Evolutionary conservation across 2,797 vertebrate species (phyloP).

Genomic region (Apodemus agrarius): DNA sequence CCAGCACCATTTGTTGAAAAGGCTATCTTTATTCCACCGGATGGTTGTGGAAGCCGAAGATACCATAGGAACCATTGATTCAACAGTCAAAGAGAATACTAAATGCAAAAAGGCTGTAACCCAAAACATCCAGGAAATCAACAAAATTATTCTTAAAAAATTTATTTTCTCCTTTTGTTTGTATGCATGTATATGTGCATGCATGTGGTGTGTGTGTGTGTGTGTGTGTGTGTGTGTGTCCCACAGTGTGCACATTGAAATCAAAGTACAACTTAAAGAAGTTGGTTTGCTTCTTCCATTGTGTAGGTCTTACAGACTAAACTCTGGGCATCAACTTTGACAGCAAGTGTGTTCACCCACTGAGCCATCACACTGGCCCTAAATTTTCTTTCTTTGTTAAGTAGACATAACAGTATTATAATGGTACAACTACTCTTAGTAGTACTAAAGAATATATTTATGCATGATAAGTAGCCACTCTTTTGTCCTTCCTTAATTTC

Average conservation of each 20-base stretch:
- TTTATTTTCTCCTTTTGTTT: not conserved
- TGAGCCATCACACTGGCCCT: not conserved
- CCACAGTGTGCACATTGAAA: not conserved
- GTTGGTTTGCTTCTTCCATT: not conserved
- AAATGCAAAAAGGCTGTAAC: no score
- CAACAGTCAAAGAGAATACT: no score
- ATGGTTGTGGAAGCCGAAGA: no score
- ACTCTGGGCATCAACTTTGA: not conserved
- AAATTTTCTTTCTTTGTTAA: constrained; percentile 15
- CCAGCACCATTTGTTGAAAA: no score
- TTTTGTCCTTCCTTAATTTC: constrained; percentile 32
- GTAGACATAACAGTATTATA: not conserved
- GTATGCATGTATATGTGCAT: not conserved
- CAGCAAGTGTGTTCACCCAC: not conserved
- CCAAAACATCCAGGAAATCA: no score
- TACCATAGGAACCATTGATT: no score
- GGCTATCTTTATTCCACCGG: no score
- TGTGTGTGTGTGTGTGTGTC: not conserved
- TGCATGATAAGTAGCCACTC: not conserved
- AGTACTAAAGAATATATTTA: not conserved
- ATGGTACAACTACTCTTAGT: not conserved
- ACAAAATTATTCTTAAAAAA: not conserved
- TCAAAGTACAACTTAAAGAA: not conserved
- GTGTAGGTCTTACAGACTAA: not conserved
- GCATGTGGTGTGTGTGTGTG: no score